A percentile compares a stretch with the other conserved stretches of the same genome.
Conservation (phyloP, 2,888 invertebrate genomes). For the Volucella bombylans region DNA sequence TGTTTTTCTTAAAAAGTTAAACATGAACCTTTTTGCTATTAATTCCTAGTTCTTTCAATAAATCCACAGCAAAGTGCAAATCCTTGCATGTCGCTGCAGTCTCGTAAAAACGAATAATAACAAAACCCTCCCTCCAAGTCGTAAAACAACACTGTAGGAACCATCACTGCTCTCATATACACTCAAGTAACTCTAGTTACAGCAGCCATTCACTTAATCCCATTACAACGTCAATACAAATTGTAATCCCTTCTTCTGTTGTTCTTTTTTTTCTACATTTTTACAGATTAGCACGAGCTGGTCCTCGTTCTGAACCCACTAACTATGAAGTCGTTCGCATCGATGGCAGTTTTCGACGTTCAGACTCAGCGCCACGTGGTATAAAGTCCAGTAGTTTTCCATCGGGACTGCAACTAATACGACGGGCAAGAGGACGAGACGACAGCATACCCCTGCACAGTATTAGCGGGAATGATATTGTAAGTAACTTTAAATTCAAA, state of each 20-base stretch:
- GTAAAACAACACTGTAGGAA: conserved; percentile 44
- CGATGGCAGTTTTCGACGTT: conserved; percentile 86
- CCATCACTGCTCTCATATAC: conserved; percentile 47
- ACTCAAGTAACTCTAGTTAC: not conserved
- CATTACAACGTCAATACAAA: conserved; percentile 24
- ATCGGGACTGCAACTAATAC: conserved; percentile 81
- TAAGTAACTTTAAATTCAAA: conserved; percentile 76
- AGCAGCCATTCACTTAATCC: conserved; percentile 19
- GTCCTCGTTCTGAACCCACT: conserved; percentile 88
- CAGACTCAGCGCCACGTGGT: conserved; percentile 85
- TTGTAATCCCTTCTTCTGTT: conserved; percentile 15
- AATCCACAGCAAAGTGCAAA: conserved; percentile 8
- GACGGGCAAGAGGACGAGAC: conserved; percentile 84
- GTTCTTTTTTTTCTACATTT: not conserved
- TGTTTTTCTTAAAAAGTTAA: not conserved
- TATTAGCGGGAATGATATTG: conserved; percentile 86
- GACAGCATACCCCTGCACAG: conserved; percentile 83
- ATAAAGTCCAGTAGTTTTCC: conserved; percentile 82
- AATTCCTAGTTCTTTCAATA: not conserved
- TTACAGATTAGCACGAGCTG: conserved; percentile 85
- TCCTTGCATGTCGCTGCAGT: conserved; percentile 38
- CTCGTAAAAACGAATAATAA: conserved; percentile 59
- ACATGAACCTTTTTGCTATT: not conserved
- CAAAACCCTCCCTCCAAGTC: conserved; percentile 41
- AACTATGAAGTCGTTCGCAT: conserved; percentile 88